Evolutionary conservation across 64 coral and sea anemone species (phyloP).

Genomic region (Actinia equina): DNA sequence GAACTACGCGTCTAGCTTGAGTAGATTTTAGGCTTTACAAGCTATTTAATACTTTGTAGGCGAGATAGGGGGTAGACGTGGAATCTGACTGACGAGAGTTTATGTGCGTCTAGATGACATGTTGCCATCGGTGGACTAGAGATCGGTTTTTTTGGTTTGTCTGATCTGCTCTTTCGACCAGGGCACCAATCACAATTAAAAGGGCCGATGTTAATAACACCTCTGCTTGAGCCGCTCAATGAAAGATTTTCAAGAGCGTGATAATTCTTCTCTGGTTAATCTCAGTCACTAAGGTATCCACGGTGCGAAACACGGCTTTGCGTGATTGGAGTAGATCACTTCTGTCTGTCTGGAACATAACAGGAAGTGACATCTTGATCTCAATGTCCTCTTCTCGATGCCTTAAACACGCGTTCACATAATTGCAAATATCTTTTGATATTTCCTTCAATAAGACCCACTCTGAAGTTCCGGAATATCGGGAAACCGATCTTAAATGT

Average conservation of each 20-base stretch:
- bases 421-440: background rate
- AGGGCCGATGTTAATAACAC: background rate
- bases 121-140: background rate
- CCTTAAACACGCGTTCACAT: background rate
- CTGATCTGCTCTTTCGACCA: background rate
- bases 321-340: constrained; percentile 16
- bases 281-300: constrained; percentile 10
- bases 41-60: constrained; percentile 28
- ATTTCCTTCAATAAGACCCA: background rate
- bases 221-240: background rate
- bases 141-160: background rate
- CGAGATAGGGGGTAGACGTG: constrained; percentile 34
- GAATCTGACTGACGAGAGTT: background rate
- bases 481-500: background rate
- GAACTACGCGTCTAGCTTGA: background rate
- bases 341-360: constrained; percentile 6
- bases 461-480: constrained; percentile 10
- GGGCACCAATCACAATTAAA: background rate
- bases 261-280: background rate
- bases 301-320: background rate
- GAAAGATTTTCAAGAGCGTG: constrained; percentile 17
- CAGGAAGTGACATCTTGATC: constrained; percentile 21
- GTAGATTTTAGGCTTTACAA: constrained; percentile 3
- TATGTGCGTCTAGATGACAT: constrained; percentile 2
- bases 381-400: background rate